Base-by-base conservation (phyloP, 2,888 invertebrate species). In the Caenorhabditis doughertyi region DNA sequence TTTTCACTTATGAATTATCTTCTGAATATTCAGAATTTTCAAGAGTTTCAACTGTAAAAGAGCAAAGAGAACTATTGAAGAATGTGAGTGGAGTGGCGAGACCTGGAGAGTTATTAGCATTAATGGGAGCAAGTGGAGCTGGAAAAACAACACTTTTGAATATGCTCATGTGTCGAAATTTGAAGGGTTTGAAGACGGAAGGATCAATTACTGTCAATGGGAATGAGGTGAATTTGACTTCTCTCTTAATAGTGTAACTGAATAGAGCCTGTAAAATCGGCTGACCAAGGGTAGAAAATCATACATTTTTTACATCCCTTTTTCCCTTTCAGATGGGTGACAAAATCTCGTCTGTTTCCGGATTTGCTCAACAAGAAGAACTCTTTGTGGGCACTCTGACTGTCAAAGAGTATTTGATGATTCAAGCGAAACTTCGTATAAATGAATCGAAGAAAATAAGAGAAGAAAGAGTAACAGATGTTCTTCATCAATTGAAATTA, bases 111-210 rank as follows among this genome's bases (percentile, higher is more conserved):
- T 35, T 84, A 13, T 21, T 84, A 27, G 84, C 84, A 8, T 39
- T 84, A 58, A 84, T 84, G 84, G 84, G 84, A 35, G 80, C 84
- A 39, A 93, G 93, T 25, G 97, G 97, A 0, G 96, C 97, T 0
- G 97, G 97, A 1, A 98, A 98, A 93, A 97, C 97, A 0, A 97
- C 97, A 0, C 94, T 98, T 4, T 93, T 98, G 77, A 97, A 98
- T 92, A 94, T 96, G 0, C 92, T 98, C 84, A 97, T 83, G 64
- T 62, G 62, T 11, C 70, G 88, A 25, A 88, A 88, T 55, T 39
- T 35, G 25, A 87, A 88, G n/a, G 86, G 88, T 9, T 81, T 92
- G 44, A 47, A 85, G 2, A 87, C 92, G 3, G 81, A 87, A 4
- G 92, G 92, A 1, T 87, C 49, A 13, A 81, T 88, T n/a, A 64